Evolutionary conservation across 1,140 invertebrate species (phyloP), one percentile per base, ranked within the genome.

Genomic region (Achroia grisella): DNA sequence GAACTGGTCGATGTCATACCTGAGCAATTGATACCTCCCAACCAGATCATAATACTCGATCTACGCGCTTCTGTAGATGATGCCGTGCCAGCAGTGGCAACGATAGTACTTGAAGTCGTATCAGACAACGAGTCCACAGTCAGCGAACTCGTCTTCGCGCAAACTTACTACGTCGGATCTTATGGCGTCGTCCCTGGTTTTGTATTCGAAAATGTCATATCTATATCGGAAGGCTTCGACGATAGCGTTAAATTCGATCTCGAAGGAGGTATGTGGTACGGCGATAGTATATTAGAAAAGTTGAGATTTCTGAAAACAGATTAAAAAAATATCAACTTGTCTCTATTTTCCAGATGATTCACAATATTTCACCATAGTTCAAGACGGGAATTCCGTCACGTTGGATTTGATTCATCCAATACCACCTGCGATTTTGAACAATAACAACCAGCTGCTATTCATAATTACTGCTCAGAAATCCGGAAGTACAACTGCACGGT

Each of bases 361-460:
- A 2, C 33, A 46, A 35, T 66, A 56, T 52, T 70, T 70, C 33
- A 30, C 40, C 10, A 23, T 62, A 10, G 11, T 10, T 5, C 8
- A 8, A 27, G n/a, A 31, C 1, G 43, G 33, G 0, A 55, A 65
- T 31, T 44, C 47, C 6, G 17, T 50, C 4, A 51, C 13, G 1
- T 30, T 65, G 10, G 44, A 10, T 35, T 9, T 56, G 12, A 34
- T 29, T 0, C 42, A 36, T 14, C n/a, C 37, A 9, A 50, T 58
- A 28, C 56, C 58, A 13, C 13, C 55, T 32, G 42, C 46, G 29
- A 48, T 64, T 8, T 11, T 68, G 14, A 46, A 36, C 34, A 50
- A 64, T 13, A 64, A 59, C 13, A 41, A 34, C 4, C 42, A 62
- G 30, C 40, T 67, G 8, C 39, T 63, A 2, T 66, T 62, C 34